phyloP scores from a whole-genome alignment of 2,797 vertebrate genomes.

The Podargus strigoides region DNA sequence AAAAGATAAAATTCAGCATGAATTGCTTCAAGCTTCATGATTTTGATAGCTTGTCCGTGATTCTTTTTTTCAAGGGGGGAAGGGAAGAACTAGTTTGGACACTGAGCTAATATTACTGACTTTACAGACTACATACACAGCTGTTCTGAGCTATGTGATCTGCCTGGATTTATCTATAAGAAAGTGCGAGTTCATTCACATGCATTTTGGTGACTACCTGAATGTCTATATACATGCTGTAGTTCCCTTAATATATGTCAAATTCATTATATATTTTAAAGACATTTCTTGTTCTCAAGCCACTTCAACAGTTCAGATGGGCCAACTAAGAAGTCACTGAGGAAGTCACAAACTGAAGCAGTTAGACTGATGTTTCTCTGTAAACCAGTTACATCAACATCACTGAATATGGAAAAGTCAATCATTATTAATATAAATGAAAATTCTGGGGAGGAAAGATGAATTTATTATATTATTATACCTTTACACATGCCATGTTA shows the following conservation, averaged over 20 bases:
- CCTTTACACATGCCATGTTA: not conserved
- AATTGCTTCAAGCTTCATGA: not conserved
- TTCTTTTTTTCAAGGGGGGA: not conserved
- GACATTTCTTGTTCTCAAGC: not conserved
- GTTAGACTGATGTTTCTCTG: not conserved
- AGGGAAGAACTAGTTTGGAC: not conserved
- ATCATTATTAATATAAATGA: not conserved
- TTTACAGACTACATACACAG: too few relatives aligned
- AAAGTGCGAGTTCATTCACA: not conserved
- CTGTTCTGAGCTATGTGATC: not conserved
- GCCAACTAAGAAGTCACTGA: not conserved
- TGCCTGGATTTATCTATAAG: not conserved
- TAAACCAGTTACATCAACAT: not conserved
- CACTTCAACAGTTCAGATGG: not conserved
- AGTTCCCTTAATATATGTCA: not conserved
- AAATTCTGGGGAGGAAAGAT: not conserved
- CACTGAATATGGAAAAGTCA: not conserved
- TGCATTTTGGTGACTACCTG: not conserved
- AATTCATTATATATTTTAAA: not conserved
- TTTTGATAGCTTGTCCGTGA: not conserved
- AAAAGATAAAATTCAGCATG: not conserved
- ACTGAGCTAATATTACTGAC: not conserved
- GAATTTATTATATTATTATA: too few relatives aligned
- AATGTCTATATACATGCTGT: not conserved
- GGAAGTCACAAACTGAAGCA: not conserved